These are phyloP conservation scores for Carassius carassius DNA, from an alignment of 2,113 vertebrate genomes.

Conservation along the genomic window DNA sequence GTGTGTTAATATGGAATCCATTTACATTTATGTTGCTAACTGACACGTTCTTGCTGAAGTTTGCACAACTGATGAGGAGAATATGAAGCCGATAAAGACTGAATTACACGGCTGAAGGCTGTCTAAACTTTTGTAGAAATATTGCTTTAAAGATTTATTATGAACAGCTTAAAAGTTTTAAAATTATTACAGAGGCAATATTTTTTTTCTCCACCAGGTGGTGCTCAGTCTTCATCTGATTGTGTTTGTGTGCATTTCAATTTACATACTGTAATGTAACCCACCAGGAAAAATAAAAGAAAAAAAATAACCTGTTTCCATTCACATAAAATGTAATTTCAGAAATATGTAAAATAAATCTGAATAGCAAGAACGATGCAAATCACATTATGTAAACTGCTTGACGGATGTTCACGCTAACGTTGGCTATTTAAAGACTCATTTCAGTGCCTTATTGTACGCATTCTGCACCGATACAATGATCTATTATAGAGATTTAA, in stretches of 20 bases:
- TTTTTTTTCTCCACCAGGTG: slow-evolving; percentile 34
- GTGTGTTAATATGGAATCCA: neutral
- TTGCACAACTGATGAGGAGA: neutral
- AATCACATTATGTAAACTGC: neutral
- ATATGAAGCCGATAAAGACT: neutral
- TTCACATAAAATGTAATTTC: slow-evolving; percentile 16
- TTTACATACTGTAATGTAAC: neutral
- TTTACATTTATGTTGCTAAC: slow-evolving; percentile 3
- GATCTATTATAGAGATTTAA: slow-evolving; percentile 2
- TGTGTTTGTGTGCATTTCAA: neutral
- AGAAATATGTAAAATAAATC: neutral
- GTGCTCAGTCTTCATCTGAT: slow-evolving; percentile 22
- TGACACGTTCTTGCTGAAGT: neutral
- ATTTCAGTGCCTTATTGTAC: neutral
- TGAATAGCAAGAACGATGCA: neutral
- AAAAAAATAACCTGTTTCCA: neutral
- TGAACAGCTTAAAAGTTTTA: neutral
- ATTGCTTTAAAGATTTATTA: neutral
- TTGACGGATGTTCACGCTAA: neutral
- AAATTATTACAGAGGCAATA: neutral
- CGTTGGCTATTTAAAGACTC: neutral
- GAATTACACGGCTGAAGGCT: neutral
- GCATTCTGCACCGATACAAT: neutral
- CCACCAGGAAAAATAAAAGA: neutral
- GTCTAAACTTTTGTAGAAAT: neutral